Evolutionary conservation across 2,888 invertebrate genomes (phyloP).

Genomic region (Pediacus dermestoides): DNA sequence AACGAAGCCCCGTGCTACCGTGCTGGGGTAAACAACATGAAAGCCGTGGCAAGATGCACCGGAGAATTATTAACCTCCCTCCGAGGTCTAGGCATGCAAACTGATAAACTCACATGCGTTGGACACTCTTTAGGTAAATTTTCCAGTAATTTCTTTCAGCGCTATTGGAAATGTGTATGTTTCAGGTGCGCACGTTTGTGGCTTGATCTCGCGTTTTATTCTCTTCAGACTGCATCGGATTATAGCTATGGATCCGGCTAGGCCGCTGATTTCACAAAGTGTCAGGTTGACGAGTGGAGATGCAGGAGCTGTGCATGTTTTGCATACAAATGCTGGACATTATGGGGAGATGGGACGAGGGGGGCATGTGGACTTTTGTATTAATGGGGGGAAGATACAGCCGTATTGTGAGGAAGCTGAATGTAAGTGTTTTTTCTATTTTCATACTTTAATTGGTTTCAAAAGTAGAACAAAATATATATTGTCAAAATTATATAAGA

Average conservation of each 20-base stretch:
- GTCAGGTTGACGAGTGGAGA: conserved; percentile 62
- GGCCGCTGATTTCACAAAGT: conserved; percentile 64
- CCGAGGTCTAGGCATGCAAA: conserved; percentile 62
- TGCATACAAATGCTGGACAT: conserved; percentile 76
- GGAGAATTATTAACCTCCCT: conserved; percentile 62
- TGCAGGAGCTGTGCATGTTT: conserved; percentile 72
- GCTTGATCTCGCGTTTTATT: conserved; percentile 68
- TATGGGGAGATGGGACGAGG: conserved; percentile 72
- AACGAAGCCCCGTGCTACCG: conserved; percentile 63
- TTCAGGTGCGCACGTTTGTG: conserved; percentile 70
- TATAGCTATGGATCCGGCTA: conserved; percentile 70
- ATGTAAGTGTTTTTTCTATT: conserved; percentile 53
- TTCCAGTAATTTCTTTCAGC: no score
- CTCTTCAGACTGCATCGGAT: conserved; percentile 71
- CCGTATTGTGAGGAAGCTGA: conserved; percentile 71
- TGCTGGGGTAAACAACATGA: conserved; percentile 72
- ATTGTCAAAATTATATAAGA: neutral
- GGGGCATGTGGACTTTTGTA: conserved; percentile 76
- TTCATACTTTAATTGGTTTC: no score
- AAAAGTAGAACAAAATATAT: neutral
- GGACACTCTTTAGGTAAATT: conserved; percentile 60
- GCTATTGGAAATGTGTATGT: no score
- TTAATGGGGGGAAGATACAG: conserved; percentile 73
- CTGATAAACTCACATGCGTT: conserved; percentile 67
- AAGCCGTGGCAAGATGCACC: conserved; percentile 67